Evolutionary conservation across 1,140 invertebrate species (phyloP).

Genomic region (Brachionus rubens): DNA sequence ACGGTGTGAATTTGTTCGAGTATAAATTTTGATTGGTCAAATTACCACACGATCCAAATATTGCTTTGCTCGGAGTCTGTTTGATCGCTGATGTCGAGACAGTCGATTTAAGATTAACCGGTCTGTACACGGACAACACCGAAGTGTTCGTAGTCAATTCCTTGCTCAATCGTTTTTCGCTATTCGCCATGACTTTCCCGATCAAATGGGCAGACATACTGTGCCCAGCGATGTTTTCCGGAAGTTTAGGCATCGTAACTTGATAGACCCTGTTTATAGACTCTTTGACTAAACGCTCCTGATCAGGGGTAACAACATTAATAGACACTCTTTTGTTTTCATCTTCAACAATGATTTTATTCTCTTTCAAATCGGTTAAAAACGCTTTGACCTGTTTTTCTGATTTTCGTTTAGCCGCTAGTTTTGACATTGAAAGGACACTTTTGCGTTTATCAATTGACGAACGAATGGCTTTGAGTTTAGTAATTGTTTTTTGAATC

Average conservation of each 20-base stretch:
- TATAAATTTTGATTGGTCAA: constrained; percentile 29
- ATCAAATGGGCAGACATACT: neutral
- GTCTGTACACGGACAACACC: neutral
- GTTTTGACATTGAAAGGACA: neutral
- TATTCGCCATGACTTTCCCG: constrained; percentile 3
- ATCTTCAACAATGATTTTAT: neutral
- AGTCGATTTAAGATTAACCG: neutral
- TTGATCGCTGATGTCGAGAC: neutral
- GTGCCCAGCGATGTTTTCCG: neutral
- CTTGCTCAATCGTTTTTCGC: constrained; percentile 3
- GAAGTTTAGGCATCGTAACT: neutral
- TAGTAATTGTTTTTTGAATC: constrained; percentile 9
- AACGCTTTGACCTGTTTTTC: constrained; percentile 28
- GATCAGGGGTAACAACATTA: neutral
- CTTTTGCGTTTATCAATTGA: constrained; percentile 22
- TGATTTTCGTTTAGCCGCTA: neutral
- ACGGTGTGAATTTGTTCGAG: constrained; percentile 1
- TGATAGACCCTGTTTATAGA: neutral
- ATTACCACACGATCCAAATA: neutral
- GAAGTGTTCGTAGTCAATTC: neutral
- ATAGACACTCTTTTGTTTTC: neutral
- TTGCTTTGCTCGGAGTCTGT: neutral
- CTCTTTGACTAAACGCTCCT: neutral
- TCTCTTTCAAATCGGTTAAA: neutral
- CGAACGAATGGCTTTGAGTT: constrained; percentile 5